phyloP scores from a whole-genome alignment of 2,113 vertebrate species.

The Oenanthe melanoleuca region DNA sequence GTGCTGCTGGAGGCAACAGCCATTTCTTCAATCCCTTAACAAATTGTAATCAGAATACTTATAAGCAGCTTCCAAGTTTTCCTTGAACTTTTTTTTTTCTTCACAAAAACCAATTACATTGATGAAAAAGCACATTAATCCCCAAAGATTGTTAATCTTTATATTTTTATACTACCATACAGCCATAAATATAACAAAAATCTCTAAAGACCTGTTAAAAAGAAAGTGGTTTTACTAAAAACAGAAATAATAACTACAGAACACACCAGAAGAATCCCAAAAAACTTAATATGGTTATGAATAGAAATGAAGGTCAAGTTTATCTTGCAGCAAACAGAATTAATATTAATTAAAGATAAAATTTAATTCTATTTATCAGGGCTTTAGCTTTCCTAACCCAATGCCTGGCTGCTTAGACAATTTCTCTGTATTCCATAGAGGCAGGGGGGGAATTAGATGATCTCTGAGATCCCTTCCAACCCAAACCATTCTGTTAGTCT shows the following conservation, averaged over 20 bases:
- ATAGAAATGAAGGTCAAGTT: conserved; percentile 5
- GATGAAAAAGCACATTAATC: conserved; percentile 33
- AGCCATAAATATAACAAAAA: conserved; percentile 1
- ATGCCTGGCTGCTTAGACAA: background rate
- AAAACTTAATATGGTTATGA: background rate
- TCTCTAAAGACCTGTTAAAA: conserved; percentile 7
- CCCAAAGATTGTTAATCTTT: background rate
- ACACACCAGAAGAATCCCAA: background rate
- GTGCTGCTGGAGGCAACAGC: background rate
- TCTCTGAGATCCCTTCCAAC: background rate
- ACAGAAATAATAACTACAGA: background rate
- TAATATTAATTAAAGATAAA: conserved; percentile 27
- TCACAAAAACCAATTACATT: conserved; percentile 31
- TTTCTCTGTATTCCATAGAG: background rate
- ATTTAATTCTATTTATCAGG: background rate
- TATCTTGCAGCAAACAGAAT: background rate
- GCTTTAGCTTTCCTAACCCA: background rate
- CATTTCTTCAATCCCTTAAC: background rate
- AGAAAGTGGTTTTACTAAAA: conserved; percentile 5
- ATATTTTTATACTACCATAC: background rate
- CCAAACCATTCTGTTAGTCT: background rate
- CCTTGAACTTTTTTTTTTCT: background rate
- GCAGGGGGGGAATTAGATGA: accelerated
- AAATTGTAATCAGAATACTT: conserved; percentile 24
- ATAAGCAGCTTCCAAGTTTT: background rate